Percentiles rank a stretch among this genome's conserved stretches.
Conservation (phyloP, 1,140 invertebrate genomes). For the Adelges cooleyi region DNA sequence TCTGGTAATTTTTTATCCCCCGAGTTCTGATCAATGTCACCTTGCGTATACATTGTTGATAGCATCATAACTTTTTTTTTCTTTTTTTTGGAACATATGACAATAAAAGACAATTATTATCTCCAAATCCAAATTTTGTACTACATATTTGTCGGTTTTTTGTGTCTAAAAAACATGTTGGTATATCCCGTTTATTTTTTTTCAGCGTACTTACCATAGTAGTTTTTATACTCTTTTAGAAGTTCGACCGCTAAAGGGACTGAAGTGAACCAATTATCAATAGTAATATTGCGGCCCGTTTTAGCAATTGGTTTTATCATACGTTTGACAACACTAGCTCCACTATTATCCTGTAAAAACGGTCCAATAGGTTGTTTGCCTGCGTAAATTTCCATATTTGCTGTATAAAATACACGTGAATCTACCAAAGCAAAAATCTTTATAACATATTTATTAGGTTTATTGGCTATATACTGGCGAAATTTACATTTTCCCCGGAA, state of each 20-base stretch:
- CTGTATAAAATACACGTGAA: constrained; percentile 35
- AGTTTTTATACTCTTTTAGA: neutral
- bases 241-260: constrained; percentile 35
- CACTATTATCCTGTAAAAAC: constrained; percentile 27
- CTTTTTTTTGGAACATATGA: constrained; percentile 30
- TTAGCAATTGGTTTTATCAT: constrained; percentile 32
- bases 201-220: constrained; percentile 35
- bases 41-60: constrained; percentile 33
- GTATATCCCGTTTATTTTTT: constrained; percentile 40
- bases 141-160: neutral
- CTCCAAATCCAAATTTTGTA: constrained; percentile 7
- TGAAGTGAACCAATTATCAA: constrained; percentile 38
- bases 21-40: constrained; percentile 29
- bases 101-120: constrained; percentile 25
- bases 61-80: constrained; percentile 36
- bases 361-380: constrained; percentile 34
- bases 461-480: constrained; percentile 39
- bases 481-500: constrained; percentile 38
- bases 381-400: constrained; percentile 36
- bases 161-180: constrained; percentile 31
- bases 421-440: constrained; percentile 38
- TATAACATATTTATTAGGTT: constrained; percentile 40
- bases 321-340: constrained; percentile 23
- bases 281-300: constrained; percentile 35
- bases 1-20: constrained; percentile 35